Evolutionary conservation across 1,140 invertebrate genomes (phyloP).

Genomic region (Dermatophagoides farinae): DNA sequence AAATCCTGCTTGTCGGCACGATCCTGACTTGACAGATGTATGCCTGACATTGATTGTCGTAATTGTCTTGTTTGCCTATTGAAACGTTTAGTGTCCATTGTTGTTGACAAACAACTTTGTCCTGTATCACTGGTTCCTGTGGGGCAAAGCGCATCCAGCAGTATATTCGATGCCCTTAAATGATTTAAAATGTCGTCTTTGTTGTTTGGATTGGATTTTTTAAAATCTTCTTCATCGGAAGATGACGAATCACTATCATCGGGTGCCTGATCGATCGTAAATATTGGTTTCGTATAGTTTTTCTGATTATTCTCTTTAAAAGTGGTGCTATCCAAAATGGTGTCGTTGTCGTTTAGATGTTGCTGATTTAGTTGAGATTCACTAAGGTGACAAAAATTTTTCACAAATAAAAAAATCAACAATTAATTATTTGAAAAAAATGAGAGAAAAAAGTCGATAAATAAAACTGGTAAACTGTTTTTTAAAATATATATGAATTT

Average conservation of each 20-base stretch:
- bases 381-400: no score
- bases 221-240: not conserved
- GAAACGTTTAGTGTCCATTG: slow-evolving; percentile 10
- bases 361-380: not conserved
- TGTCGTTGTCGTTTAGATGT: not conserved
- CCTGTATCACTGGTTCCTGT: not conserved
- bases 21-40: slow-evolving; percentile 20
- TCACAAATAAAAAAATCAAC: no score
- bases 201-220: not conserved
- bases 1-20: slow-evolving; percentile 32
- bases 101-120: not conserved
- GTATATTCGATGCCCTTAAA: not conserved
- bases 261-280: slow-evolving; percentile 6
- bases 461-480: no score
- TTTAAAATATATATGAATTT: no score
- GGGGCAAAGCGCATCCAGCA: not conserved
- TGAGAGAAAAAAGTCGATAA: no score
- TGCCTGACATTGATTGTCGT: slow-evolving; percentile 22
- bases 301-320: not conserved
- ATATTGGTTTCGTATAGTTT: slow-evolving; percentile 5
- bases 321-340: not conserved
- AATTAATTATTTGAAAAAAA: no score
- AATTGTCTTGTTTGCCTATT: slow-evolving; percentile 6
- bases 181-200: not conserved
- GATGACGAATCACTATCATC: not conserved